Conservation (phyloP, 2,888 invertebrate genomes). For the Heliconius aoede region DNA sequence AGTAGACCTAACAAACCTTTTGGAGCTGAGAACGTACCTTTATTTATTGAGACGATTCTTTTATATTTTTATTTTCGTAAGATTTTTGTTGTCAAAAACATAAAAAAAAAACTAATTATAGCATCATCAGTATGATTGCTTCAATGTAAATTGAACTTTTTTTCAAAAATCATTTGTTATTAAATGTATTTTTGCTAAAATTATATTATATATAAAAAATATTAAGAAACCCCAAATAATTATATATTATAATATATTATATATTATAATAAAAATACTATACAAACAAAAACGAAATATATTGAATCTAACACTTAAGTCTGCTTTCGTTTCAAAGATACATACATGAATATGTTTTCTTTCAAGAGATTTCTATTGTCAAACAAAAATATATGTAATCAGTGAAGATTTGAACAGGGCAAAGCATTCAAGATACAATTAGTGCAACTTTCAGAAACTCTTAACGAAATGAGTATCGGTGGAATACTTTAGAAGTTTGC, state of each 20-base stretch:
- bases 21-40: not conserved
- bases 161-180: too few species aligned
- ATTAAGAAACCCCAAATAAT: too few species aligned
- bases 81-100: not conserved
- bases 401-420: not conserved
- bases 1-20: constrained; percentile 16
- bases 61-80: not conserved
- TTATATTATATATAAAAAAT: too few species aligned
- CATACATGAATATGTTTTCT: not conserved
- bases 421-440: constrained; percentile 36
- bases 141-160: too few species aligned
- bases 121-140: too few species aligned
- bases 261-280: too few species aligned
- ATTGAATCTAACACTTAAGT: too few species aligned
- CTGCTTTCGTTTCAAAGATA: not conserved
- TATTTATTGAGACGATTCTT: not conserved
- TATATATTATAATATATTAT: too few species aligned
- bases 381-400: not conserved
- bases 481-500: constrained; percentile 66
- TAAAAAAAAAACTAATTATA: too few species aligned
- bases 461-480: constrained; percentile 56
- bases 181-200: too few species aligned
- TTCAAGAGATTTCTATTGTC: not conserved
- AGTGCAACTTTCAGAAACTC: constrained; percentile 52
- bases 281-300: too few species aligned